Evolutionary conservation across 2,797 vertebrate species (phyloP), one percentile per base, ranked within the genome.

Genomic region (Muscicapa striata): DNA sequence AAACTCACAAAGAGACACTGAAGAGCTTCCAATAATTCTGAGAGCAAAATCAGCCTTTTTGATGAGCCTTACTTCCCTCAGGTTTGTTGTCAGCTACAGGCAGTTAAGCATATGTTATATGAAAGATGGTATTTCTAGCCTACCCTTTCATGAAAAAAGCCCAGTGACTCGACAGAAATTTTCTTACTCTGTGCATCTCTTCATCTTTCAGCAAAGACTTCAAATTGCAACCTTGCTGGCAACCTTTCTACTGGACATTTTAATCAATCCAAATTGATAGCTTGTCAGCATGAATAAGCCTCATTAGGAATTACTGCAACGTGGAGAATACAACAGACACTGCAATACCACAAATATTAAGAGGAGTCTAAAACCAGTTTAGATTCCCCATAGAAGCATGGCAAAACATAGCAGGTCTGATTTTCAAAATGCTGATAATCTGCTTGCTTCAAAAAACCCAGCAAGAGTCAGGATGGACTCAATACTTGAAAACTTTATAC

Each of bases 41-140:
- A 87, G 61, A 73, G 55, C 38, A 95, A 92, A 87, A 92, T 24
- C 58, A 74, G 63, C 38, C 46, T 82, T 77, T 90, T 51, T 84
- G 52, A 80, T 80, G 84, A 92, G 74, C 74, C 11, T 45, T 34
- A 18, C 45, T 52, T 73, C 55, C 38, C 70, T 63, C 51, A 66
- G n/a, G 74, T 75, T 92, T 90, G 74, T 70, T 84, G 52, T 70
- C 67, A 94, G 73, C 77, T 51, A 48, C 32, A 62, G 70, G 67
- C 70, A 91, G 55, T 57, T 68, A 87, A 89, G 57, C 70, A 84
- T 82, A 92, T 57, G 41, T 48, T 84, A 45, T 24, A 81, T 22
- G 48, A 89, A 89, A 58, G 45, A 82, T 30, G 45, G 36, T 90
- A 93, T 94, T 90, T 94, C 92, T 46, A 93, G 57, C 38, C 52